Evolutionary conservation across 2,113 vertebrate species (phyloP).

Genomic region (Accipiter cooperii): DNA sequence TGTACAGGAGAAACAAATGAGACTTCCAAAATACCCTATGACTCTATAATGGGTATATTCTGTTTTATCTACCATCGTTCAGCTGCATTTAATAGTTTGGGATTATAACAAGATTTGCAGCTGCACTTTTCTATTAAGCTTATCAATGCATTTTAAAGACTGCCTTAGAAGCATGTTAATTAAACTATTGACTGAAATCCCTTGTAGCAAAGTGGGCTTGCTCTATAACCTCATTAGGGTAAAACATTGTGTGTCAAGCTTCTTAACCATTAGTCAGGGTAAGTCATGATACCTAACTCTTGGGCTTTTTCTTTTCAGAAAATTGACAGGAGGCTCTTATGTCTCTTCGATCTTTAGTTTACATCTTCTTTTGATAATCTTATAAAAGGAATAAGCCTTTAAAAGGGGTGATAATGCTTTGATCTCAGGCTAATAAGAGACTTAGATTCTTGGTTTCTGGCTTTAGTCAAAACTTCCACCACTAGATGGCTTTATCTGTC

Average conservation of each 20-base stretch:
- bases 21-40: not conserved
- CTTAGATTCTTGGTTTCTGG: not conserved
- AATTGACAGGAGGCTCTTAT: not conserved
- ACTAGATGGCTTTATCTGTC: conserved; percentile 44
- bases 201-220: not conserved
- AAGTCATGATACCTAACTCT: not conserved
- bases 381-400: not conserved
- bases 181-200: conserved; percentile 6
- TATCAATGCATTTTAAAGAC: not conserved
- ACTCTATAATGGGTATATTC: not conserved
- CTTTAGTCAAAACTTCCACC: not conserved
- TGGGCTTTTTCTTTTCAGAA: not conserved
- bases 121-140: not conserved
- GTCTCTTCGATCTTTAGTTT: not conserved
- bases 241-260: not conserved
- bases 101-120: not conserved
- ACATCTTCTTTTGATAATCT: not conserved
- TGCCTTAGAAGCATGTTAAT: not conserved
- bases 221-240: not conserved
- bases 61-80: not conserved
- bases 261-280: not conserved
- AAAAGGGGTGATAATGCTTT: not conserved
- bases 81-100: not conserved
- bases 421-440: not conserved
- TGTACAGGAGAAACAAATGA: not conserved